Base-by-base conservation (phyloP, 2,797 vertebrate species). In the Paguma larvata region DNA sequence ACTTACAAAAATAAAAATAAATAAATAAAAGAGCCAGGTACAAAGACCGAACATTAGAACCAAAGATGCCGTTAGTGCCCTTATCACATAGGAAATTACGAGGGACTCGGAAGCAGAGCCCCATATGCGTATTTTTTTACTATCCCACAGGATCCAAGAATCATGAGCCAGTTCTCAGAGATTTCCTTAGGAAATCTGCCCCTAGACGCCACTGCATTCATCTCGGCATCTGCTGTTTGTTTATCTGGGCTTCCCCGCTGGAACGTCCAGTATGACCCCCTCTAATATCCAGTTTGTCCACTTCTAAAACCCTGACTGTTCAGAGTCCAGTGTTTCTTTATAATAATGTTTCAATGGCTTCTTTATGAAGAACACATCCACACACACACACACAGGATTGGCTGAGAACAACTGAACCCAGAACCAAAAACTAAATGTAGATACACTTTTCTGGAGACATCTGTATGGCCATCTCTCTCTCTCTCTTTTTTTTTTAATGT, bases 181-280 rank as follows among this genome's bases (percentile, higher is more conserved):
- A 48, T 62, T 32, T 18, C 85, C 41, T 46, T 78, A 16, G 73
- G 59, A 72, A 62, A 38, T 48, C 65, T 48, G 13, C 51, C 32
- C 34, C 18, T 51, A 0, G 0, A 0, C 23, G 5, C 18, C 32
- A 12, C 0, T 13, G 51, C 51, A 23, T 79, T 46, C 78, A 9
- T 30, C 44, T 15, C 34, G 56, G 12, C 16, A 18, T 32, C 85
- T 80, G 44, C 2, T 41, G 7, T 41, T 53, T 13, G 15, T 88
- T 62, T 25, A 38, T 62, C 65, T 23, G 32, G 38, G 65, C 38
- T 51, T 80, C 44, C 78, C 95, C 30, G 27, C 79, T 5, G 23
- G 83, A 53, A 79, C 5, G 4, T 65, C 30, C 56, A 5, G 27
- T 4, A 27, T 56, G 44, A 27, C 21, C 13, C 15, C 32, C 11